Base-by-base conservation (phyloP, 1,140 invertebrate species). In the Ditylenchus dipsaci region DNA sequence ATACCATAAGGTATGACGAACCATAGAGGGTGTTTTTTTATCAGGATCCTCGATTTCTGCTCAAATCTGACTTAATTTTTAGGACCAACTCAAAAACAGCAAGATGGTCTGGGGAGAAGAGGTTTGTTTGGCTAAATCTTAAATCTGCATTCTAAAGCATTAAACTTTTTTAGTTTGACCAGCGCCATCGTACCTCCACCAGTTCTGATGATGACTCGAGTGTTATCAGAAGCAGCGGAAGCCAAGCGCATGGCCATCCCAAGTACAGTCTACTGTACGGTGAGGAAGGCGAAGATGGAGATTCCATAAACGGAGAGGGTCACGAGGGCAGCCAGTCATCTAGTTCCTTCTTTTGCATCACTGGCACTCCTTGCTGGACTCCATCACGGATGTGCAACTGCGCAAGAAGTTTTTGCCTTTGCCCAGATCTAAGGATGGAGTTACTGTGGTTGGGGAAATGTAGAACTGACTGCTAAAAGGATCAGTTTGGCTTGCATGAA, bases 401-500 rank as follows among this genome's bases (percentile, higher is more conserved):
- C 61, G 75, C 9, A 43, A 72, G 15, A 45, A 65, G 23, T 68
- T 65, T 19, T 65, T 82, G 17, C 71, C 68, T n/a, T 67, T 77
- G 11, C 76, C 76, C 13, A 65, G 43, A 15, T 71, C 76, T 23
- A 63, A 49, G 13, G 53, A 68, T 9, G 78, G 80, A 23, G 67
- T 75, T 1, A 82, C 78, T 11, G 27, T 81, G n/a, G 78, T 76
- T 17, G 80, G 78, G 78, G 78, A 15, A 63, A 49, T 21, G 64
- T 82, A 15, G 76, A 77, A 29, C 60, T 80, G 21, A 63, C 73
- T 56, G 78, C 78, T 8, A 58, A 68, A 17, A 33, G 71, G 38
- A 78, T 80, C 27, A 68, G 65, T 15, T 23, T 80, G 13, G 77
- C 75, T 8, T 78, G 78, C 26, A 80, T 80, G 78, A 74, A 80